phyloP scores from a whole-genome alignment of 35 echinoderm and acorn worm genomes.

The Holothuria glaberrima region DNA sequence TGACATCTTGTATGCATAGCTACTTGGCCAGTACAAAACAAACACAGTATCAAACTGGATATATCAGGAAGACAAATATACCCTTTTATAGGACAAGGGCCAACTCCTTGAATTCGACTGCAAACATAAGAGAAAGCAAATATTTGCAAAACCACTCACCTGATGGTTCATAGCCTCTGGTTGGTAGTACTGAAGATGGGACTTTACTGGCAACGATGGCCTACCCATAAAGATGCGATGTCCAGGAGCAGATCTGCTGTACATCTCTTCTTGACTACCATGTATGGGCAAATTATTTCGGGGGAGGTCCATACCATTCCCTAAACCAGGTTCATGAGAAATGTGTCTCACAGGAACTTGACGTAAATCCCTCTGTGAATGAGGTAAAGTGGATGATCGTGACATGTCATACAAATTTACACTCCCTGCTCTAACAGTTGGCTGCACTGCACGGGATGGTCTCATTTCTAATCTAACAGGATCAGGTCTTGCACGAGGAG shows the following conservation, averaged over 20 bases:
- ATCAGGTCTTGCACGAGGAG: conserved; percentile 88
- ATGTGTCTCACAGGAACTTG: background rate
- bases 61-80: too few relatives aligned
- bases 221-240: background rate
- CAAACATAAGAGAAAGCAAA: background rate
- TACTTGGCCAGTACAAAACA: too few relatives aligned
- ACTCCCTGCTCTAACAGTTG: conserved; percentile 23
- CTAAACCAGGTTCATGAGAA: conserved; percentile 17
- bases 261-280: background rate
- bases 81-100: too few relatives aligned
- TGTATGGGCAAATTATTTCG: background rate
- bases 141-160: conserved; percentile 35
- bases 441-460: background rate
- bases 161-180: background rate
- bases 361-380: conserved; percentile 2
- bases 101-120: too few relatives aligned
- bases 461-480: conserved; percentile 29
- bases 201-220: background rate
- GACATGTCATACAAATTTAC: conserved; percentile 45
- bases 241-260: background rate
- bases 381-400: background rate
- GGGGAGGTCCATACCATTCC: background rate
- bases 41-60: too few relatives aligned
- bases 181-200: background rate
- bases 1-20: too few relatives aligned